Percentiles rank a stretch among this genome's conserved stretches.
Conservation (phyloP, 2,888 invertebrate species). For the Metopia argyrocephala region DNA sequence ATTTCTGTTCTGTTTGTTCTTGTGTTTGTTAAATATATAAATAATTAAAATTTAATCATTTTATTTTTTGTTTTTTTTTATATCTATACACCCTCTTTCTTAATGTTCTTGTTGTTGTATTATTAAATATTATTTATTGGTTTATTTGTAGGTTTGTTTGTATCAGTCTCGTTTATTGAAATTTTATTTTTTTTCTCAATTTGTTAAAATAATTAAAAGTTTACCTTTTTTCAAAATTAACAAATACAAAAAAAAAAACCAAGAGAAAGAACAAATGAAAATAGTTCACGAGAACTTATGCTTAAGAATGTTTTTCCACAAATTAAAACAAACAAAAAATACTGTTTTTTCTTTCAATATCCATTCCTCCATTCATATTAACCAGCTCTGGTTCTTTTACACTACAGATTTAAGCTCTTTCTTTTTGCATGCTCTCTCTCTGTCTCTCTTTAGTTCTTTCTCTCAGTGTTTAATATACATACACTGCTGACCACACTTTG, state of each 20-base stretch:
- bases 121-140: constrained; percentile 53
- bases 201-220: neutral
- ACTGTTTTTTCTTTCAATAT: neutral
- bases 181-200: constrained; percentile 28
- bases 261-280: neutral
- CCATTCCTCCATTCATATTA: neutral
- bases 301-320: no score
- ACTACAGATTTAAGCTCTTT: neutral
- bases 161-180: constrained; percentile 62
- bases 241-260: neutral
- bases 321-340: neutral
- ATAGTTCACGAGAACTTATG: neutral
- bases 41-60: constrained; percentile 48
- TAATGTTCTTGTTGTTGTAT: constrained; percentile 42
- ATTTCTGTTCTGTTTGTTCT: constrained; percentile 7
- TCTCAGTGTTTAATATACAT: neutral
- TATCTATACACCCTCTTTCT: constrained; percentile 14
- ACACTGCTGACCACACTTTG: neutral
- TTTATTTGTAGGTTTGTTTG: constrained; percentile 32
- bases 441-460: neutral
- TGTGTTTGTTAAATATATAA: constrained; percentile 29
- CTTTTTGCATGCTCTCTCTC: neutral
- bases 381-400: neutral
- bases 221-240: no score
- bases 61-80: constrained; percentile 18